Evolutionary conservation across 2,113 vertebrate species (phyloP), one percentile per base, ranked within the genome.

Genomic region (Acanthisitta chloris): DNA sequence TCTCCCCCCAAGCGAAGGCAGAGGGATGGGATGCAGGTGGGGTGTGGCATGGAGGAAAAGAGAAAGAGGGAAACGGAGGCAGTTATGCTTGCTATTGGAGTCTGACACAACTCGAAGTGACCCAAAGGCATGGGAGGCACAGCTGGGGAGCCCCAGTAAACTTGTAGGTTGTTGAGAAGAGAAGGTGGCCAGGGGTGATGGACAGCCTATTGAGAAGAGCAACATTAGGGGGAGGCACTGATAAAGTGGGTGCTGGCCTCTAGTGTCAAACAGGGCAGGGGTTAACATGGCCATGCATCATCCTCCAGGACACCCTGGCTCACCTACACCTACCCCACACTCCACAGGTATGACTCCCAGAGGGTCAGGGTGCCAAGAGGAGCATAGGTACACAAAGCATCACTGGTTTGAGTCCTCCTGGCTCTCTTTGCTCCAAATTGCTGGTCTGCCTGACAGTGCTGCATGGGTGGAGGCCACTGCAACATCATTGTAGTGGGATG

Each of bases 241-340:
- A 86, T 69, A 77, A 81, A 91, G 55, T 1, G 29, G 24, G 23
- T 17, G 8, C 61, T 65, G 42, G 15, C 10, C 54, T 71, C 18
- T 21, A 40, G 24, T 3, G 24, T 55, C 49, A 69, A 81, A 67
- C 2, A 8, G 15, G 34, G 16, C 18, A 42, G 12, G 4, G 12
- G 8, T 8, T 26, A 54, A 78, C 2, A 2, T 0, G 0, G 19
- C 55, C 5, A 17, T 18, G 28, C 4, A 4, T 21, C 55, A 17
- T 16, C 28, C 19, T 34, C 18, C 5, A 11, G 46, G 51, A 91
- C 5, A 19, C 16, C 61, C 51, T 85, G 45, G 49, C 45, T 83
- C 17, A 5, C 23, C 61, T 70, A 25, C 1, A 3, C 28, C 45
- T 86, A 40, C 36, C 54, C 49, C 16, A 54, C 2, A 4, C 8